Base-by-base conservation (phyloP, 1,140 invertebrate genomes). In the Brachionus calyciflorus region DNA sequence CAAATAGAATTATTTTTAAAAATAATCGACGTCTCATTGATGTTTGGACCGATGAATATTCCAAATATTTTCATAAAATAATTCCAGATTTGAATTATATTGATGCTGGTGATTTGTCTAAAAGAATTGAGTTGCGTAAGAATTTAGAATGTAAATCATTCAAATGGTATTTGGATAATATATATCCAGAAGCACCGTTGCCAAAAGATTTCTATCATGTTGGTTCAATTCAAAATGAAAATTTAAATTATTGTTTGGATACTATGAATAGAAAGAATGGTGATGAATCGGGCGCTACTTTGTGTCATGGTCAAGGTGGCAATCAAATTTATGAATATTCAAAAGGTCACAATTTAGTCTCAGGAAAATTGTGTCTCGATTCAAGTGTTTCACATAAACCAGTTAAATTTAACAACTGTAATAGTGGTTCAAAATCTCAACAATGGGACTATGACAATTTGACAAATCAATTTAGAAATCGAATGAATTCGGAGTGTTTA, bases 1-100 rank as follows among this genome's bases (percentile, higher is more conserved):
- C 94, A 92, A 85, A 93, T 83, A 91, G 92, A 78, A 91, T 94
- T 60, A 86, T 98, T 0, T 92, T 93, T 79, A 88, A 90, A 0
- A 98, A 98, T 86, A 87, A 97, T n/a, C 93, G 83, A 19, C 79
- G 84, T 65, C 83, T 83, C 21, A 84, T 84, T 19, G 83, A 85
- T 79, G 84, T 85, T 0, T 99, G 96, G 96, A 97, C 98, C 94
- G 95, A 96, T 82, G 91, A 93, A 51, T 96, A 93, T 81, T 91
- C 91, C 51, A 88, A 91, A 79, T 88, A 93, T 51, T 94, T 93
- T 85, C 94, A 92, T 63, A 76, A 79, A 44, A 77, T 79, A 78
- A 70, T 80, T 79, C 51, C 53, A 21, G 68, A 41, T 75, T 60
- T 94, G 75, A 78, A 81, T 53, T 78, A 80, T 33, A 77, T 77